Percentiles rank a stretch among this genome's conserved stretches.
Evolutionary conservation across 2,888 invertebrate genomes (phyloP).

Genomic region (Sisyra nigra): DNA sequence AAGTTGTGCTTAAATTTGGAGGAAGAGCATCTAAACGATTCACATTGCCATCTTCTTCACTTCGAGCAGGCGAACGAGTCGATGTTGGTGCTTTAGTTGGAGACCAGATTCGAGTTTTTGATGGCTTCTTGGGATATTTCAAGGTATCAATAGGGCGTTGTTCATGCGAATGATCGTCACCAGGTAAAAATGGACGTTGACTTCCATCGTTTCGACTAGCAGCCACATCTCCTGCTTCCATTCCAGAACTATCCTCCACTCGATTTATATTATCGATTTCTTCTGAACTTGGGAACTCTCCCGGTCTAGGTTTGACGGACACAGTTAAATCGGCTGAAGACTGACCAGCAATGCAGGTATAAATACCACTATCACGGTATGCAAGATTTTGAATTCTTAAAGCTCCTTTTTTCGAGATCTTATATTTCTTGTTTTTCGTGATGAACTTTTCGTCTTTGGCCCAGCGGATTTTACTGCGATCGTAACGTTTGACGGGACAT

Average conservation of each 20-base stretch:
- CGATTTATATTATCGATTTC: slow-evolving; percentile 42
- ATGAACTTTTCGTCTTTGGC: slow-evolving; percentile 69
- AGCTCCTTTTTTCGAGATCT: slow-evolving; percentile 83
- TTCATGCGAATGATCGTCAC: slow-evolving; percentile 50
- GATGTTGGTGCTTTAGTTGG: slow-evolving; percentile 21
- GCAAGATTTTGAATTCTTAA: slow-evolving; percentile 69
- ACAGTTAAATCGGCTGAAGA: slow-evolving; percentile 68
- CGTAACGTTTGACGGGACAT: slow-evolving; percentile 77
- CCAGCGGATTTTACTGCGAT: slow-evolving; percentile 76
- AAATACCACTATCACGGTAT: slow-evolving; percentile 67
- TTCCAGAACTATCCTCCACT: slow-evolving; percentile 18
- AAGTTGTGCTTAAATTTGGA: slow-evolving; percentile 6
- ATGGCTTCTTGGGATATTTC: slow-evolving; percentile 19
- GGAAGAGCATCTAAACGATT: slow-evolving; percentile 7
- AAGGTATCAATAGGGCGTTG: slow-evolving; percentile 33
- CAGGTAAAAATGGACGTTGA: slow-evolving; percentile 30
- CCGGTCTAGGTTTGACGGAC: slow-evolving; percentile 64
- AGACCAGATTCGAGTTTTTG: slow-evolving; percentile 19
- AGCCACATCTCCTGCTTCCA: slow-evolving; percentile 18
- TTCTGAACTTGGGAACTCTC: slow-evolving; percentile 63
- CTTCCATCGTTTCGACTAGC: slow-evolving; percentile 29
- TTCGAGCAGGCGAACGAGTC: slow-evolving; percentile 1
- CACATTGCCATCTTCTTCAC: slow-evolving; percentile 7
- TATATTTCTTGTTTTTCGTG: slow-evolving; percentile 64
- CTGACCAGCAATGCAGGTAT: slow-evolving; percentile 72